Percentiles rank a stretch among this genome's conserved stretches.
Conservation (phyloP, 1,140 invertebrate genomes). For the Rhagoletis pomonella region DNA sequence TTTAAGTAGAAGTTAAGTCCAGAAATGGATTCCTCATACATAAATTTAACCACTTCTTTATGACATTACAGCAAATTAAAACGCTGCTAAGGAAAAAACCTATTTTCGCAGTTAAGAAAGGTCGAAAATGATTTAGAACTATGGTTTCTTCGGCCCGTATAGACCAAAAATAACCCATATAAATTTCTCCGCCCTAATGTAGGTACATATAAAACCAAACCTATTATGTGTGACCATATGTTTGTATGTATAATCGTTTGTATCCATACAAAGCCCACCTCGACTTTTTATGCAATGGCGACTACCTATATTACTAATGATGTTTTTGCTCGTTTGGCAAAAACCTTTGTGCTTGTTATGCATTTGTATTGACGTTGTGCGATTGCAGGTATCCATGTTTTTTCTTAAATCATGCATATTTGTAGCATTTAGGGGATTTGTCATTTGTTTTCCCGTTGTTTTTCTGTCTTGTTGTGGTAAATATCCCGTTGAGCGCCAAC, state of each 20-base stretch:
- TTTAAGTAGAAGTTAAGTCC: no score
- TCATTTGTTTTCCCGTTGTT: conserved; percentile 17
- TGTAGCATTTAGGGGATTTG: conserved; percentile 31
- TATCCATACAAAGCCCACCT: background rate
- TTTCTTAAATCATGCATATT: background rate
- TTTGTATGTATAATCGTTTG: background rate
- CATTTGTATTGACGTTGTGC: background rate
- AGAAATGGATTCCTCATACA: no score
- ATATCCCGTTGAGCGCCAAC: conserved; percentile 24
- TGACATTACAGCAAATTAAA: no score
- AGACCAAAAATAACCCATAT: no score
- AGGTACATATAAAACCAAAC: background rate
- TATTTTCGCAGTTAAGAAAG: no score
- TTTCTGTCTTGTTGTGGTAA: conserved; percentile 16
- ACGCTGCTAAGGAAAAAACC: no score
- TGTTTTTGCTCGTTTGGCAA: conserved; percentile 22
- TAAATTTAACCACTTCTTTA: no score
- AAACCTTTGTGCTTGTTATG: conserved; percentile 31
- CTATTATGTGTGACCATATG: background rate
- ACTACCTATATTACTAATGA: background rate
- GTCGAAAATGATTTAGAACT: no score
- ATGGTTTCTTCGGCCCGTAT: no score
- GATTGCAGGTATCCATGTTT: background rate
- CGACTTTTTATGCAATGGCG: background rate
- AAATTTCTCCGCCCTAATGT: background rate